Base-by-base conservation (phyloP, 1,140 invertebrate species). In the Atta colombica region DNA sequence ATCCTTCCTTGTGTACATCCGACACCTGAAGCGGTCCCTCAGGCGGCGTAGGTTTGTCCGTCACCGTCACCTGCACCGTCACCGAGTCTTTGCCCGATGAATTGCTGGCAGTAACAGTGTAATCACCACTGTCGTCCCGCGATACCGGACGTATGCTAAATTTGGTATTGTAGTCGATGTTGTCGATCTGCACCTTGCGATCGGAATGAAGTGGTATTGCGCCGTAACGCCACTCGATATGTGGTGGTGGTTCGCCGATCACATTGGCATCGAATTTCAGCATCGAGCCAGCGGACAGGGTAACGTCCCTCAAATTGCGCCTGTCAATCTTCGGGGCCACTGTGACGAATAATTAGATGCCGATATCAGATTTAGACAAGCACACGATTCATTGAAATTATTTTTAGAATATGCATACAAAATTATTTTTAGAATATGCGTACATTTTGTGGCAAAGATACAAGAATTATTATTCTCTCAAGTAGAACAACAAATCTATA, bases 261-360 rank as follows among this genome's bases (percentile, higher is more conserved):
- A 99, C 97, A 88, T 97, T 97, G 3, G 98, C 98, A 91, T 99
- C 99, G 91, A 99, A 97, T 95, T 99, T 99, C n/a, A 99, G 96
- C 51, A 98, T 97, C 6, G 98, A 97, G 49, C 99, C 99, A 81
- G 98, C 98, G n/a, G 98, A 98, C 61, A 99, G 95, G 0, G 97
- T 98, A 49, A 99, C 96, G 93, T 99, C 98, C 60, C 97, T 96
- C 12, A 99, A 95, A 93, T 99, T 98, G 80, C 98, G 97, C 68
- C 99, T 96, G 94, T 99, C 99, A 95, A 99, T 99, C 95, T 98
- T 99, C 49, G 99, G 99, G 81, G 98, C 98, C 94, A 99, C 97
- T 97, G 93, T 90, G 94, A 94, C 4, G 18, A 69, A 74, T n/a
- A n/a, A 49, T 65, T 60, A 84, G 12, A 58, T 89, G 77, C 88